phyloP scores from a whole-genome alignment of 2,888 invertebrate species.

The Parnassius smintheus region DNA sequence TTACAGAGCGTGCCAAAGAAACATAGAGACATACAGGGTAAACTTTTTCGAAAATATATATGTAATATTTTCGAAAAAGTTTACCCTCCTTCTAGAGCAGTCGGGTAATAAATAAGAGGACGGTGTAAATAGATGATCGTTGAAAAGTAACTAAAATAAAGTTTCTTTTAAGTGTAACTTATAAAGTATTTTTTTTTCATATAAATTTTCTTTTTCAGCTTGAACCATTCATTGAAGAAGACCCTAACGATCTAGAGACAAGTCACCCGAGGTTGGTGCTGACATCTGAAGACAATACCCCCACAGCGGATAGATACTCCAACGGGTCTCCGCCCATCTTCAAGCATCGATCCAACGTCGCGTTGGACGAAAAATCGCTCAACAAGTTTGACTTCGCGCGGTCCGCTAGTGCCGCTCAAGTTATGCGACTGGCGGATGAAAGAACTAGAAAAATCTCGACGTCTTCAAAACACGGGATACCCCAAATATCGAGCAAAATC shows the following conservation, averaged over 20 bases:
- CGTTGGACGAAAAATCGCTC: constrained; percentile 47
- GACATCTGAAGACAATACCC: constrained; percentile 52
- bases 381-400: constrained; percentile 72
- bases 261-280: constrained; percentile 52
- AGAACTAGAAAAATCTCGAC: constrained; percentile 62
- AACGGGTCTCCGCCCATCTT: constrained; percentile 67
- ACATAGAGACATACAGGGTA: too few relatives aligned
- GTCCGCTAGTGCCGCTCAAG: constrained; percentile 86
- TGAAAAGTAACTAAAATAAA: too few relatives aligned
- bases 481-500: constrained; percentile 81
- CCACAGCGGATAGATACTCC: constrained; percentile 42
- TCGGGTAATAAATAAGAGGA: too few relatives aligned
- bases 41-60: too few relatives aligned
- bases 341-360: constrained; percentile 52
- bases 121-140: too few relatives aligned
- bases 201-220: constrained; percentile 41
- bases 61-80: too few relatives aligned
- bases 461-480: constrained; percentile 70
- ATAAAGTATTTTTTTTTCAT: too few relatives aligned
- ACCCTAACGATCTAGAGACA: constrained; percentile 52
- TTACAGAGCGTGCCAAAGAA: too few relatives aligned
- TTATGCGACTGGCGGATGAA: constrained; percentile 72
- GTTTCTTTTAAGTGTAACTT: too few relatives aligned
- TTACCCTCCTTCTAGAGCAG: too few relatives aligned
- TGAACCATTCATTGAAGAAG: constrained; percentile 66